Conservation (phyloP, 23 tunicate genomes). For the Trididemnum clinides region DNA sequence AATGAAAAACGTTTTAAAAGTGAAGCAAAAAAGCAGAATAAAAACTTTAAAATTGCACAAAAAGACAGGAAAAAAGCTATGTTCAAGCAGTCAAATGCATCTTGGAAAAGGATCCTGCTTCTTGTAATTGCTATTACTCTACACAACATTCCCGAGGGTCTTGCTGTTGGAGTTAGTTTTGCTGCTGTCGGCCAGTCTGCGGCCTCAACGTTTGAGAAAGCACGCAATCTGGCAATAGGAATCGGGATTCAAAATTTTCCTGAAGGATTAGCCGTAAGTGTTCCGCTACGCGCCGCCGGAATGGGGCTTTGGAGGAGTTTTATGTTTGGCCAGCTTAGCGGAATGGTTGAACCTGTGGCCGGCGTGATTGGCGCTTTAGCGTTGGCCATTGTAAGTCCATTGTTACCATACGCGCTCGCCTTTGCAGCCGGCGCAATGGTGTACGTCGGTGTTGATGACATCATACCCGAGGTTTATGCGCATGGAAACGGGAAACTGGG, state of each 20-base stretch:
- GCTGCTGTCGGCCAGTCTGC: constrained; percentile 85
- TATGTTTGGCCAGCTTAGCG: constrained; percentile 94
- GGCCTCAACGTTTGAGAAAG: constrained; percentile 82
- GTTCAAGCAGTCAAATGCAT: background rate
- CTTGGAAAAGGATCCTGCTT: constrained; percentile 86
- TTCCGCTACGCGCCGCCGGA: constrained; percentile 95
- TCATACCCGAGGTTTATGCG: constrained; percentile 89
- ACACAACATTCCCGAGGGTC: constrained; percentile 94
- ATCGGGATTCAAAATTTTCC: constrained; percentile 98
- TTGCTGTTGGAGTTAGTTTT: constrained; percentile 97
- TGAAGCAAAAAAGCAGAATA: constrained; percentile 24
- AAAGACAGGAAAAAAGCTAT: too few species aligned
- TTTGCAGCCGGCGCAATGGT: constrained; percentile 99
- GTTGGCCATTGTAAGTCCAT: constrained; percentile 64
- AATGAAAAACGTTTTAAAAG: background rate
- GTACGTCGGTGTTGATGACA: constrained; percentile 92
- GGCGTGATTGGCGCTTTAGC: constrained; percentile 84
- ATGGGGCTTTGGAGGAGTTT: constrained; percentile 76
- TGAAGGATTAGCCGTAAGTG: constrained; percentile 98
- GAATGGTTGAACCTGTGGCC: constrained; percentile 99
- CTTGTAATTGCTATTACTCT: constrained; percentile 87
- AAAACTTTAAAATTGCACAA: background rate
- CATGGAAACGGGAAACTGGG: constrained; percentile 90
- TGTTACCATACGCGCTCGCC: constrained; percentile 89
- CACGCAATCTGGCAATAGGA: constrained; percentile 89